These are phyloP conservation scores for Eristalis pertinax DNA, from an alignment of 2,888 invertebrate genomes.

Conservation along the genomic window DNA sequence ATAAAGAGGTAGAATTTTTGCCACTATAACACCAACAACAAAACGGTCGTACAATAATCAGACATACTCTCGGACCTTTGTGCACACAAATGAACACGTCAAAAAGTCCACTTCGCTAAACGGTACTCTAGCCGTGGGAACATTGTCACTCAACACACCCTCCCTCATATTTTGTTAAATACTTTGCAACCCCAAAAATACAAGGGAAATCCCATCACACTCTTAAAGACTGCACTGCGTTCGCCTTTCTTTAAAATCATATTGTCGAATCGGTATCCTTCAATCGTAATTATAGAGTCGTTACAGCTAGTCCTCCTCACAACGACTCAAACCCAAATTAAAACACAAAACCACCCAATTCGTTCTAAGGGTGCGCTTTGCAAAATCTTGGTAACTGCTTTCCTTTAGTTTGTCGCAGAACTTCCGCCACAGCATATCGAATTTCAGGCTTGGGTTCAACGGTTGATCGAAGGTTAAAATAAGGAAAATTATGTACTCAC, in stretches of 20 bases:
- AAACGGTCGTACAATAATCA: slow-evolving; percentile 5
- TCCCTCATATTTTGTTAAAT: slow-evolving; percentile 39
- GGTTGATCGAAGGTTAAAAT: slow-evolving; percentile 32
- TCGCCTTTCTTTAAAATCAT: slow-evolving; percentile 28
- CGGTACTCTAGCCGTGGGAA: slow-evolving; percentile 47
- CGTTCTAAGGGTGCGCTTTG: slow-evolving; percentile 41
- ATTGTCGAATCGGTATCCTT: slow-evolving; percentile 1
- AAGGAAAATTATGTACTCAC: slow-evolving; percentile 11
- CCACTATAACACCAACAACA: slow-evolving; percentile 44
- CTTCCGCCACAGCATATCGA: slow-evolving; percentile 45
- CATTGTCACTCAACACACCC: slow-evolving; percentile 29
- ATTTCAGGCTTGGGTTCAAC: slow-evolving; percentile 50
- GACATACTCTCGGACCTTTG: not conserved
- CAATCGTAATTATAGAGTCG: slow-evolving; percentile 46
- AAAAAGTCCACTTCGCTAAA: not conserved
- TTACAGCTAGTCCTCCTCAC: slow-evolving; percentile 28
- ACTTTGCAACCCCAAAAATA: slow-evolving; percentile 26
- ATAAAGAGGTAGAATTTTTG: slow-evolving; percentile 14
- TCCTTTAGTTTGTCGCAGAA: slow-evolving; percentile 30
- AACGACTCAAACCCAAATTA: slow-evolving; percentile 7
- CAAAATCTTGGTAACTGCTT: slow-evolving; percentile 13
- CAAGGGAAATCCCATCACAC: slow-evolving; percentile 38
- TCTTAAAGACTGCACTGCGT: slow-evolving; percentile 6
- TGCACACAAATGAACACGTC: slow-evolving; percentile 24
- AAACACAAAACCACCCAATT: slow-evolving; percentile 37